These are phyloP conservation scores for Gandaritis pyraliata DNA, from an alignment of 2,888 invertebrate genomes.

Conservation along the genomic window DNA sequence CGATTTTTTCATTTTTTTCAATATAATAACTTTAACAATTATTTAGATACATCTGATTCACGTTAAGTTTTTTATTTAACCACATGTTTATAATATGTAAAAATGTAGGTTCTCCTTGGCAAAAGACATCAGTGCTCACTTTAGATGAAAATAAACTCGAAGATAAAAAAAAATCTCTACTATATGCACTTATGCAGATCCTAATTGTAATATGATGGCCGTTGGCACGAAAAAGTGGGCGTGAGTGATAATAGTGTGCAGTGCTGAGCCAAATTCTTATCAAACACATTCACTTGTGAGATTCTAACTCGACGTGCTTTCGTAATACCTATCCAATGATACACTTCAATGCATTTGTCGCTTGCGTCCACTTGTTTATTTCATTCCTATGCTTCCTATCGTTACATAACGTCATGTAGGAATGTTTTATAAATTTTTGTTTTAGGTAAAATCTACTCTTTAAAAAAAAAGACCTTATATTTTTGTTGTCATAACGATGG, in stretches of 20 bases:
- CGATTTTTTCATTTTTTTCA: no score
- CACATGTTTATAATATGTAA: no score
- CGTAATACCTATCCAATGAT: slow-evolving; percentile 16
- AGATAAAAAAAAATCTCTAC: slow-evolving; percentile 6
- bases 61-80: no score
- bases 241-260: slow-evolving; percentile 19
- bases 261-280: slow-evolving; percentile 32
- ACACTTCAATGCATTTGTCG: slow-evolving; percentile 1
- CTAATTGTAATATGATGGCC: slow-evolving; percentile 22
- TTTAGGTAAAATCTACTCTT: no score
- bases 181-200: slow-evolving; percentile 9
- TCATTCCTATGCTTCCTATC: neutral
- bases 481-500: no score
- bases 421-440: no score
- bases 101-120: neutral
- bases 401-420: neutral
- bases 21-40: no score
- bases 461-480: no score
- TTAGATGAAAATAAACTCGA: slow-evolving; percentile 6
- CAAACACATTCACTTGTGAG: slow-evolving; percentile 29
- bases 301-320: slow-evolving; percentile 26
- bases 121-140: neutral
- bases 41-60: no score
- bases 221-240: slow-evolving; percentile 21
- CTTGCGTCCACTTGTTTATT: slow-evolving; percentile 6